Base-by-base conservation (phyloP, 2,888 invertebrate species). In the Dryocosmus kuriphilus region DNA sequence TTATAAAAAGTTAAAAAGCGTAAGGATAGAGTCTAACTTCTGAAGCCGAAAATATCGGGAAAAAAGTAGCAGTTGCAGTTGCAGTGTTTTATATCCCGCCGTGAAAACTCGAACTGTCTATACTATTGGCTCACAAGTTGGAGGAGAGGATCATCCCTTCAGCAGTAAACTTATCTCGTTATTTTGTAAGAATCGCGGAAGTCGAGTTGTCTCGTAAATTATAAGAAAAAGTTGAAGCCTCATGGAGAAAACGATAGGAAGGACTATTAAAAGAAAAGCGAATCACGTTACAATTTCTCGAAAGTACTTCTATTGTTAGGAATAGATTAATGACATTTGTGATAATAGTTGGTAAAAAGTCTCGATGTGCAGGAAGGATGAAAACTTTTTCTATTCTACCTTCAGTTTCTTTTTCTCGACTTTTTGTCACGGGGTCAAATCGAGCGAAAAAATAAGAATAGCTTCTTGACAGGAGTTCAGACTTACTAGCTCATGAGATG, bases 381-480 rank as follows among this genome's bases (percentile, higher is more conserved):
- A 16, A 16, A 16, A 16, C 16, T 4, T 41, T 41, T 41, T 41
- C 9, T 22, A 22, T 7, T 6, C 4, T 46, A 16, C 16, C 16
- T 41, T 11, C 16, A 16, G 2, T 16, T 46, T 46, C 76, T 81
- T 79, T 78, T 79, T 81, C 76, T 76, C 77, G 57, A 63, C 80
- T 41, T 41, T 41, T 41, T 63, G 60, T 14, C 79, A 78, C 27
- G 22, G 14, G 41, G 86, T 82, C 84, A 87, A 89, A 89, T 89
- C 88, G 89, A 88, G 89, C 88, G 86, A 86, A 84, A 87, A 87
- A 88, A 89, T 88, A 87, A 88, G 89, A 89, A 89, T 88, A 85
- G 85, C 8, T 24, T 24, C 41, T 65, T 65, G 65, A 65, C 65
- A 41, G 65, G 24, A 41, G 9, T 24, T 41, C 41, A 7, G 65